These are phyloP conservation scores for Ancistrus triradiatus DNA, from an alignment of 2,113 vertebrate species.

Conservation along the genomic window DNA sequence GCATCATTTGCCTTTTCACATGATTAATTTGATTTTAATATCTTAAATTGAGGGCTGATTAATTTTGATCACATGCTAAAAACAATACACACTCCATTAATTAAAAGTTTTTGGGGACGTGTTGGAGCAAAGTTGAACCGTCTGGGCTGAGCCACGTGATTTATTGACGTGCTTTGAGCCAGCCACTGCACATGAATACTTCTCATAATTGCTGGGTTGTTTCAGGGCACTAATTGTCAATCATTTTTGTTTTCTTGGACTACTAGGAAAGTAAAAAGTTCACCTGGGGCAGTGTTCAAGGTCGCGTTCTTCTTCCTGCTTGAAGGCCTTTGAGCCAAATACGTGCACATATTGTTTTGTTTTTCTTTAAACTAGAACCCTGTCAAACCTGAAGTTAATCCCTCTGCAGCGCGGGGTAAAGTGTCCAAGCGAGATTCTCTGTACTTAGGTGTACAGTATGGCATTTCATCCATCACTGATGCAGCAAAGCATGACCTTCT, in stretches of 20 bases:
- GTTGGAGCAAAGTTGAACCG: slow-evolving; percentile 27
- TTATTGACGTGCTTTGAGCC: slow-evolving; percentile 21
- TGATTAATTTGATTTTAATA: slow-evolving; percentile 99
- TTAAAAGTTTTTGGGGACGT: slow-evolving; percentile 47
- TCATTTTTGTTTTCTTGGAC: slow-evolving; percentile 29
- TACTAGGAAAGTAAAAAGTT: slow-evolving; percentile 23
- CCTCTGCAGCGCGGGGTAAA: slow-evolving; percentile 44
- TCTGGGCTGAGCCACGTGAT: slow-evolving; percentile 23
- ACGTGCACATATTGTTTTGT: slow-evolving; percentile 35
- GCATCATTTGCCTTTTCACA: slow-evolving; percentile 99
- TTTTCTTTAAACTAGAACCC: slow-evolving; percentile 44
- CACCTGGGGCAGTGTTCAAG: slow-evolving; percentile 22
- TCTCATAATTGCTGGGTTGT: slow-evolving; percentile 29
- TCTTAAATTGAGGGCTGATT: slow-evolving; percentile 99
- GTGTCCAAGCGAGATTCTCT: slow-evolving; percentile 34
- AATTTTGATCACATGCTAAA: slow-evolving; percentile 99
- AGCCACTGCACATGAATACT: slow-evolving; percentile 21
- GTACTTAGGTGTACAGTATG: slow-evolving; percentile 39
- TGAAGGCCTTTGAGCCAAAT: slow-evolving; percentile 40
- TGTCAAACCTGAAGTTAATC: slow-evolving; percentile 57
- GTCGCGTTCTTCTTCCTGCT: slow-evolving; percentile 8
- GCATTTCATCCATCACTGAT: slow-evolving; percentile 31
- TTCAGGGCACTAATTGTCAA: slow-evolving; percentile 43
- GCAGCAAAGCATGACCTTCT: slow-evolving; percentile 18
- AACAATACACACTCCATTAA: slow-evolving; percentile 83